Percentiles rank a stretch among this genome's conserved stretches.
phyloP scores from a whole-genome alignment of 53 echinoderm and acorn worm genomes.

The Apostichopus leukothele region DNA sequence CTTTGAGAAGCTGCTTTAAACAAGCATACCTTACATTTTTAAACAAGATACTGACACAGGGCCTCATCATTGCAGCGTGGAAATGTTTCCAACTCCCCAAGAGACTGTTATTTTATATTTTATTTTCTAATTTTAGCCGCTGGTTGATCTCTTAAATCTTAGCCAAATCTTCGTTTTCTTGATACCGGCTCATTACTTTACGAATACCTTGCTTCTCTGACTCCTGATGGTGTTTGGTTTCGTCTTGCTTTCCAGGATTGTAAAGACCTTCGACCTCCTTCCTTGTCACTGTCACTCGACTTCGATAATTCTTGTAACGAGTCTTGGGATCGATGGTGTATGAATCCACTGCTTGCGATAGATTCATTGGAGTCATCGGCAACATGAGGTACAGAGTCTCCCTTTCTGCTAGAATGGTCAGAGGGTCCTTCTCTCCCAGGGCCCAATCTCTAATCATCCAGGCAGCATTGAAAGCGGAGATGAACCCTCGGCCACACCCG shows the following conservation, averaged over 20 bases:
- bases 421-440: slow-evolving; percentile 15
- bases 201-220: too few relatives aligned
- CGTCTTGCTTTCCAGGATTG: slow-evolving; percentile 21
- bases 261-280: slow-evolving; percentile 16
- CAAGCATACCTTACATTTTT: too few relatives aligned
- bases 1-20: too few relatives aligned
- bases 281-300: not conserved
- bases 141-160: too few relatives aligned
- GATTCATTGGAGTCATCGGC: not conserved
- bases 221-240: not conserved
- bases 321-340: slow-evolving; percentile 23
- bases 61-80: too few relatives aligned
- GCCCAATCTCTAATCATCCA: slow-evolving; percentile 45
- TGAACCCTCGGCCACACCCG: slow-evolving; percentile 29
- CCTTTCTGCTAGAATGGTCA: slow-evolving; percentile 34
- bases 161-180: too few relatives aligned
- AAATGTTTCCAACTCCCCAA: too few relatives aligned
- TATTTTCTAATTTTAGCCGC: too few relatives aligned
- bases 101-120: too few relatives aligned
- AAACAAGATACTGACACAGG: too few relatives aligned
- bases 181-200: too few relatives aligned
- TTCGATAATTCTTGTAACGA: not conserved
- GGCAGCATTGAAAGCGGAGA: slow-evolving; percentile 13
- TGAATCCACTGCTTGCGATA: not conserved
- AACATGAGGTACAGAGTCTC: slow-evolving; percentile 29